Evolutionary conservation across 2,888 invertebrate species (phyloP), one percentile per base, ranked within the genome.

Genomic region (Syrista parreyssii): DNA sequence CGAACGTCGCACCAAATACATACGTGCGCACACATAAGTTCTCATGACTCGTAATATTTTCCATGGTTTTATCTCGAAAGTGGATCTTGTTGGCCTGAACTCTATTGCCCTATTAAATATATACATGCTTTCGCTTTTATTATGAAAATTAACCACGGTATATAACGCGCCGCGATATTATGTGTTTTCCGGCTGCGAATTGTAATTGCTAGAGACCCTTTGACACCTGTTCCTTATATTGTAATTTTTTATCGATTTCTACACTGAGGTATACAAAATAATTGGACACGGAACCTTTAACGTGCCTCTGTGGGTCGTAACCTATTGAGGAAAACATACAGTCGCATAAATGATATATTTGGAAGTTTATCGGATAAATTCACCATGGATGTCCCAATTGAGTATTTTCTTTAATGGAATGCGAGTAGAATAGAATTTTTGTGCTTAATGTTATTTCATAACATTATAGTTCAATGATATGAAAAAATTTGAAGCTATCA

Each of bases 31-130:
- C 71, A 30, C 30, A 9, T 71, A 0, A 33, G 76, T 79, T 78
- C 79, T 78, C 78, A 79, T 74, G 76, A 76, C 77, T 73, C 77
- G 68, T 72, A n/a, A 34, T 12, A 31, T 73, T 79, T 68, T 77
- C 73, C 34, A 40, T 12, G 40, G 11, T 32, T 75, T 11, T 34
- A 55, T 34, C 36, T n/a, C 55, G 55, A 55, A 55, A 55, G 55
- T 55, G 6, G 55, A 55, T 55, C 55, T 55, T 55, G 55, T 23
- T 55, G 0, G 55, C 55, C 55, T 9, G 55, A 23, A 55, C 55
- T 23, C 23, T 23, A 55, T 55, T 55, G 55, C 55, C 23, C 55
- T 55, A 55, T 23, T 55, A 2, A 55, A 55, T 55, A 55, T 55
- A 23, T 55, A 55, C 55, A 55, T 23, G 55, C 55, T 55, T 55